Evolutionary conservation across 2,113 vertebrate genomes (phyloP).

Genomic region (Apistogramma diplotaenia): DNA sequence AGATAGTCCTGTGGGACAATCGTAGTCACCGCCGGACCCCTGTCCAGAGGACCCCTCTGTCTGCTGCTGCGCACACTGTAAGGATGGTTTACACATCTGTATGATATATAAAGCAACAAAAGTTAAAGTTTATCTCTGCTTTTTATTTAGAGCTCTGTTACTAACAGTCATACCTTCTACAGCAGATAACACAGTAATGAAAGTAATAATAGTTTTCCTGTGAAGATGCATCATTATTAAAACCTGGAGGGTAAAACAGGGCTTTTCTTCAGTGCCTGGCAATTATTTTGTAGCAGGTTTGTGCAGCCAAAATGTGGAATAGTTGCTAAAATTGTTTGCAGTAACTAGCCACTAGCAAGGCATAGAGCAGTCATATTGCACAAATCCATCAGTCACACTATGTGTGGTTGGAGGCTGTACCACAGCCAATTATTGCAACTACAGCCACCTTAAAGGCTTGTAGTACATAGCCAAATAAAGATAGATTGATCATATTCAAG

Average conservation of each 20-base stretch:
- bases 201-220: background rate
- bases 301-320: background rate
- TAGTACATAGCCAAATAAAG: too few species aligned
- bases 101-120: background rate
- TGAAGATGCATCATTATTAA: background rate
- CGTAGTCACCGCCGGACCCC: constrained; percentile 95
- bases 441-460: too few species aligned
- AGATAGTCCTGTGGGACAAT: constrained; percentile 98
- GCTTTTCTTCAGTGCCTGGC: background rate
- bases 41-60: constrained; percentile 93
- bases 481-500: too few species aligned
- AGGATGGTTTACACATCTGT: constrained; percentile 41
- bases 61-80: constrained; percentile 95
- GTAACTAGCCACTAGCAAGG: too few species aligned
- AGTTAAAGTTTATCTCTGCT: background rate
- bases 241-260: background rate
- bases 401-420: background rate
- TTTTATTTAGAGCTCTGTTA: background rate
- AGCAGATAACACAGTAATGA: background rate
- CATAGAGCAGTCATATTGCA: background rate
- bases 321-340: background rate
- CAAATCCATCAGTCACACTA: background rate
- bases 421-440: background rate
- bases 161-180: background rate
- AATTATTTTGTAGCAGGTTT: background rate